A percentile compares a stretch with the other conserved stretches of the same genome.
Evolutionary conservation across 2,888 invertebrate species (phyloP).

Genomic region (Nomada lathburiana): DNA sequence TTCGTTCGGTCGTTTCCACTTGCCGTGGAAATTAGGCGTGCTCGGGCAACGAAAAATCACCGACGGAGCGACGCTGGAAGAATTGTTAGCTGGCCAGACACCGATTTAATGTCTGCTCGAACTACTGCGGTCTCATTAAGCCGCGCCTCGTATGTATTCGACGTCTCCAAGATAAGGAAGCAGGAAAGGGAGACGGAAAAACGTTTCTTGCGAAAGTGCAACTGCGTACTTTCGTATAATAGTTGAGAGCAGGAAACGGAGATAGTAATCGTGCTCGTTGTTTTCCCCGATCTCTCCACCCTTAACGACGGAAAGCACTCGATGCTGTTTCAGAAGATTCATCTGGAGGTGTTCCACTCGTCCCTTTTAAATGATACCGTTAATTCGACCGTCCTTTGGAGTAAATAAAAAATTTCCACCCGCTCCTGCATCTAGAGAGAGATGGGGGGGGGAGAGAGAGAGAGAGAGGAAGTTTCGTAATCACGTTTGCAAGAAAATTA

Average conservation of each 20-base stretch:
- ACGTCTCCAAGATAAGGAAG: slow-evolving; percentile 58
- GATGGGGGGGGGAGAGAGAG: too few species aligned
- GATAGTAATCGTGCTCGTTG: slow-evolving; percentile 69
- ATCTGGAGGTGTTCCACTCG: slow-evolving; percentile 36
- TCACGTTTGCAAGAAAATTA: slow-evolving; percentile 43
- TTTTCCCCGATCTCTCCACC: slow-evolving; percentile 47
- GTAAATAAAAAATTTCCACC: slow-evolving; percentile 52
- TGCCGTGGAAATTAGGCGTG: slow-evolving; percentile 42
- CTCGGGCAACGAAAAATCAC: slow-evolving; percentile 47
- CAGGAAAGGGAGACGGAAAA: slow-evolving; percentile 59
- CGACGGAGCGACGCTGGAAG: slow-evolving; percentile 47
- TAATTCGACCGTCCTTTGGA: neutral
- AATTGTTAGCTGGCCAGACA: slow-evolving; percentile 68
- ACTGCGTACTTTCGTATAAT: slow-evolving; percentile 60
- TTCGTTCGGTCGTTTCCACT: neutral
- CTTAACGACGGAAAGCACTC: slow-evolving; percentile 68
- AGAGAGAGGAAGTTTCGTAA: neutral
- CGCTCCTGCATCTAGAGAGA: too few species aligned
- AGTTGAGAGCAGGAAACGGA: slow-evolving; percentile 66
- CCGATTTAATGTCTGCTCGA: slow-evolving; percentile 74
- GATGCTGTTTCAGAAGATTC: slow-evolving; percentile 66
- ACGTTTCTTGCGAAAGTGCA: slow-evolving; percentile 68
- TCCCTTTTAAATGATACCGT: slow-evolving; percentile 27
- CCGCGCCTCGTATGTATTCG: slow-evolving; percentile 65
- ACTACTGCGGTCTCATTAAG: slow-evolving; percentile 74